Percentiles rank a stretch among this genome's conserved stretches.
phyloP scores from a whole-genome alignment of 2,113 vertebrate species.

The Microcebus jonahi region DNA sequence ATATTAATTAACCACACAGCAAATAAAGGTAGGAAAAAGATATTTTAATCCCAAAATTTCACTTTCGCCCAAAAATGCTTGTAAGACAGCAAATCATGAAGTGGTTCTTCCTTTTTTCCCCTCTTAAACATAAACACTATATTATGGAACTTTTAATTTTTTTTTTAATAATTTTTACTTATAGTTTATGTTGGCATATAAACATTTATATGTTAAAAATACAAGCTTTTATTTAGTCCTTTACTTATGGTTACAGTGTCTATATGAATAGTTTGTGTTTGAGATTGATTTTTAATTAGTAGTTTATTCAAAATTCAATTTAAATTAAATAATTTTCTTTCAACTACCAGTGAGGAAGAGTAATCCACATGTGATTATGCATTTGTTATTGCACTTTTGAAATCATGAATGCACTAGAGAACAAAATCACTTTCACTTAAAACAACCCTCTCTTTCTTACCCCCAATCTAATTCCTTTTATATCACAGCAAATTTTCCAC shows the following conservation, averaged over 20 bases:
- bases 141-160: background rate
- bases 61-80: background rate
- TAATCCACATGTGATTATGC: background rate
- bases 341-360: background rate
- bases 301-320: slow-evolving; percentile 34
- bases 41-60: background rate
- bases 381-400: background rate
- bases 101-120: background rate
- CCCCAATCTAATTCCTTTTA: background rate
- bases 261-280: background rate
- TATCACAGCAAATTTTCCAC: background rate
- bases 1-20: background rate
- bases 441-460: background rate
- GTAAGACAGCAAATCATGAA: background rate
- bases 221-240: slow-evolving; percentile 11
- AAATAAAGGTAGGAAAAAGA: slow-evolving; percentile 28
- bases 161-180: slow-evolving; percentile 34
- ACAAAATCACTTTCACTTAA: background rate
- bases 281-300: slow-evolving; percentile 31
- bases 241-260: background rate
- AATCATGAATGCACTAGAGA: background rate
- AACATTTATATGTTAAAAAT: slow-evolving; percentile 33
- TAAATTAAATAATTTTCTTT: slow-evolving; percentile 21
- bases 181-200: slow-evolving; percentile 26
- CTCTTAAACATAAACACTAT: background rate